These are phyloP conservation scores for Noctilio leporinus DNA, from an alignment of 2,113 vertebrate genomes.

Conservation along the genomic window DNA sequence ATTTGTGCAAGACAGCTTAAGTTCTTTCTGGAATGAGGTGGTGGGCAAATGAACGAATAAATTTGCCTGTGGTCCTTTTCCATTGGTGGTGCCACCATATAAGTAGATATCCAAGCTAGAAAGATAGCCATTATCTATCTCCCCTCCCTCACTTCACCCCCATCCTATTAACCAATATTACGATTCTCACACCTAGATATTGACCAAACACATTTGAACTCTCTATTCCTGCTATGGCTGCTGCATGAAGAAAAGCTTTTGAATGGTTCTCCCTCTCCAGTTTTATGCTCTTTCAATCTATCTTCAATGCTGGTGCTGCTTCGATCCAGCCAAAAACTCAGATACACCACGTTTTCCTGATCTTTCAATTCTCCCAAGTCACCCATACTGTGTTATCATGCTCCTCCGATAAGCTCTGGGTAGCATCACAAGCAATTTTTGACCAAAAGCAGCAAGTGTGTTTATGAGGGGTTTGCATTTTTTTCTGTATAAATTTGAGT, in stretches of 20 bases:
- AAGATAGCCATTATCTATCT: background rate
- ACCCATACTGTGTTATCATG: background rate
- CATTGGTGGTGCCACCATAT: background rate
- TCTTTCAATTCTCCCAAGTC: background rate
- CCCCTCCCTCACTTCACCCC: background rate
- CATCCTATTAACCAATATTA: background rate
- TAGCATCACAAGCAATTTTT: background rate
- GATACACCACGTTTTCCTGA: background rate
- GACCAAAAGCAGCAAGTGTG: background rate
- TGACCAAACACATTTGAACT: background rate
- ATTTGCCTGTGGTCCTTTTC: background rate
- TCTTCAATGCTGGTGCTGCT: background rate
- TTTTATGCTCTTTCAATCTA: background rate
- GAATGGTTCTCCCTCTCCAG: background rate
- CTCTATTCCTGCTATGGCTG: background rate
- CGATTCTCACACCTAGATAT: background rate
- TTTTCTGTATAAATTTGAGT: background rate
- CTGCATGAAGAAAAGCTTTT: background rate
- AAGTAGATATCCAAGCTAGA: background rate
- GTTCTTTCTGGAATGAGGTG: background rate
- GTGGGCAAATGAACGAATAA: background rate
- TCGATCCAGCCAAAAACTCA: background rate
- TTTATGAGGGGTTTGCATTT: background rate
- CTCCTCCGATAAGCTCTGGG: background rate
- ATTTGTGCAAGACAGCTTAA: background rate